These are phyloP conservation scores for Oncorhynchus clarkii DNA, from an alignment of 2,113 vertebrate species.

Conservation along the genomic window DNA sequence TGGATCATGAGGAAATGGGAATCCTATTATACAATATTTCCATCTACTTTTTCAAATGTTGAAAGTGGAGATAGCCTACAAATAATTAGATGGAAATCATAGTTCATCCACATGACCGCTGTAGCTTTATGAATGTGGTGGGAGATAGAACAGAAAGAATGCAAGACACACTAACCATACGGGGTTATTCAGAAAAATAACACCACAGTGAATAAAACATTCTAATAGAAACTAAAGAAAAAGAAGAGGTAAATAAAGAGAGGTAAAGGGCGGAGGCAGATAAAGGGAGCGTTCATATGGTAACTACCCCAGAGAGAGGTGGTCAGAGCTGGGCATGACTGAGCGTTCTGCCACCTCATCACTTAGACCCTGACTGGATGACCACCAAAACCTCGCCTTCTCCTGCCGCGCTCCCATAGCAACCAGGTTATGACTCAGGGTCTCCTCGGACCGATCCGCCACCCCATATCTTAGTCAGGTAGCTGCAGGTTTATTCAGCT, in stretches of 20 bases:
- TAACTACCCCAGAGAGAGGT: neutral
- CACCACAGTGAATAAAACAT: neutral
- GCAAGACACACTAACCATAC: neutral
- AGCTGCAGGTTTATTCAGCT: neutral
- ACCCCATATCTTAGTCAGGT: conserved; percentile 48
- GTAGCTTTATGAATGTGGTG: neutral
- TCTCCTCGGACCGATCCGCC: conserved; percentile 31
- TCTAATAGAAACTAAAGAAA: neutral
- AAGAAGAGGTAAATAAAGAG: neutral
- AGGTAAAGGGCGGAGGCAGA: neutral
- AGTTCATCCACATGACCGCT: neutral
- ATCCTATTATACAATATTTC: neutral
- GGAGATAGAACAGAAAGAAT: neutral
- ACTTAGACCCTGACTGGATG: conserved; percentile 49
- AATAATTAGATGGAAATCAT: neutral
- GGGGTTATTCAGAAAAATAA: neutral
- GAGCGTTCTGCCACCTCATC: conserved; percentile 63
- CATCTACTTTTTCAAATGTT: neutral
- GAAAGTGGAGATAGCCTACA: neutral
- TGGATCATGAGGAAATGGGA: neutral
- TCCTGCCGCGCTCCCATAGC: conserved; percentile 14
- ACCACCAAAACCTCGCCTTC: neutral
- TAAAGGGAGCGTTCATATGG: conserved; percentile 53
- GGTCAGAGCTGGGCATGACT: conserved; percentile 27
- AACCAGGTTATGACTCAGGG: conserved; percentile 27